Conservation (phyloP, 2,888 invertebrate species). For the Vesta saturnalis region DNA sequence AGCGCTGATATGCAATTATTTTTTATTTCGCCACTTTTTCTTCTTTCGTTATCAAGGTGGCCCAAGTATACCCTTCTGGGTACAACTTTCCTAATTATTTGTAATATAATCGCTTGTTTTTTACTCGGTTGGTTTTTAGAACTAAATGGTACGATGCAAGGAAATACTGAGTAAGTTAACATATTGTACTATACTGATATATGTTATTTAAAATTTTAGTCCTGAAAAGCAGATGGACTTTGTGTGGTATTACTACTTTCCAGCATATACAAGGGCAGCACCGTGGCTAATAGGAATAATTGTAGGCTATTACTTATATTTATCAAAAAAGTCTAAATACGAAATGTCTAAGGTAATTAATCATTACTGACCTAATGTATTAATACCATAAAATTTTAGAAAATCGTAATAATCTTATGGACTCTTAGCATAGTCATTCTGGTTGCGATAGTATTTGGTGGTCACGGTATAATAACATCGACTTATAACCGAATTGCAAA, state of each 20-base stretch:
- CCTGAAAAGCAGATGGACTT: background rate
- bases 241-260: conserved; percentile 23
- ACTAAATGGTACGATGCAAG: background rate
- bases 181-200: background rate
- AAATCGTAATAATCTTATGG: background rate
- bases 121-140: conserved; percentile 12
- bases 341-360: background rate
- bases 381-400: background rate
- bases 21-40: conserved; percentile 60
- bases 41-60: conserved; percentile 60
- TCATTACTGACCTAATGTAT: background rate
- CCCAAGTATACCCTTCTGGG: conserved; percentile 50
- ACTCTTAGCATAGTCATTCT: background rate
- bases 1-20: conserved; percentile 63
- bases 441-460: background rate
- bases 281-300: conserved; percentile 42
- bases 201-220: background rate
- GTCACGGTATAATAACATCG: background rate
- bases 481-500: conserved; percentile 43
- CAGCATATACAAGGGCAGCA: conserved; percentile 37
- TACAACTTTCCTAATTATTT: background rate
- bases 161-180: background rate
- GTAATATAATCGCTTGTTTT: background rate
- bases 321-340: background rate
- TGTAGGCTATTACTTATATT: conserved; percentile 33